Conservation (phyloP, 2,888 invertebrate genomes). For the Limnephilus auricula region DNA sequence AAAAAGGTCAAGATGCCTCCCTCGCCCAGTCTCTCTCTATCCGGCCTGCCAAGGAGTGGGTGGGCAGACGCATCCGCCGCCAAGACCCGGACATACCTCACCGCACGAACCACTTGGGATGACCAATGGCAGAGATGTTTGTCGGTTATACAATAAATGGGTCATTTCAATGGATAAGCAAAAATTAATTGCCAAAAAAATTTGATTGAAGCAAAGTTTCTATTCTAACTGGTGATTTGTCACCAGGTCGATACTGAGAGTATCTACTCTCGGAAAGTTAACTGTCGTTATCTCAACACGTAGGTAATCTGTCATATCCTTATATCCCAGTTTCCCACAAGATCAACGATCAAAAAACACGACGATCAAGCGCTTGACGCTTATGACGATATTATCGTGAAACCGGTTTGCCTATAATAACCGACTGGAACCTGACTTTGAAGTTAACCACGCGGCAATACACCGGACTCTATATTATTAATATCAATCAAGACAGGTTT, state of each 20-base stretch:
- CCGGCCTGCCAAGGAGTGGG: too few species aligned
- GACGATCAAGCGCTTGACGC: not conserved
- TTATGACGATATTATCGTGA: not conserved
- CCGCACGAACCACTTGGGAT: too few species aligned
- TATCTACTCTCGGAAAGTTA: not conserved
- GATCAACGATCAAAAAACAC: not conserved
- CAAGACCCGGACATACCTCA: too few species aligned
- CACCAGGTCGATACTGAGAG: too few species aligned
- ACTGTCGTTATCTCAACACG: not conserved
- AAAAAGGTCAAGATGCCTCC: too few species aligned
- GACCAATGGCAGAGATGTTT: rapidly evolving
- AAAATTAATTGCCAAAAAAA: too few species aligned
- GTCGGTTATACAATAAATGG: too few species aligned
- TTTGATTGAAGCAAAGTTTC: too few species aligned
- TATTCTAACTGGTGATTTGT: too few species aligned
- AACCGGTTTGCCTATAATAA: not conserved
- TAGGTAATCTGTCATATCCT: not conserved
- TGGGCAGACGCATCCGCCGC: too few species aligned
- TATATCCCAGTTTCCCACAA: not conserved
- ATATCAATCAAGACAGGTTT: not conserved
- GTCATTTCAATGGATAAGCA: too few species aligned
- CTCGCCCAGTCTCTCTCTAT: too few species aligned
- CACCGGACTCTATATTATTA: not conserved
- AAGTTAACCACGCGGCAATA: not conserved
- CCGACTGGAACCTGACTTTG: not conserved